Evolutionary conservation across 2,888 invertebrate species (phyloP).

Genomic region (Clistopyga incitator): DNA sequence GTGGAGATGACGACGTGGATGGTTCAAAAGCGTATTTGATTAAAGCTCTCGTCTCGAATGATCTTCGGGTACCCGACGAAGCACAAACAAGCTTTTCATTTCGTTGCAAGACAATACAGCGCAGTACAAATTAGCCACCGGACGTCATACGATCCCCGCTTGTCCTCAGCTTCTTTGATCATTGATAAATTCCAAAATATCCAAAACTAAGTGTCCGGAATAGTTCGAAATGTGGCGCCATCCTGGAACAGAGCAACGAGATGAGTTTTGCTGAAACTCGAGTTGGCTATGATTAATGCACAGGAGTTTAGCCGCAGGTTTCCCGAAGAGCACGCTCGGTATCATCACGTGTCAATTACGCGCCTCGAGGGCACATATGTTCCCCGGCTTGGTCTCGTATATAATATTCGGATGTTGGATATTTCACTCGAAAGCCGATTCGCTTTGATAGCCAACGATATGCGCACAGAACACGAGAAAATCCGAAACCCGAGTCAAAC

Average conservation of each 20-base stretch:
- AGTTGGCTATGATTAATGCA: slow-evolving; percentile 12
- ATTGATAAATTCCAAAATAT: background rate
- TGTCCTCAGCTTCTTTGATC: background rate
- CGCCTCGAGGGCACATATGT: background rate
- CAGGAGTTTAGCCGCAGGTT: background rate
- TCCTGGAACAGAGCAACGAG: background rate
- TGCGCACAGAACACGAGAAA: background rate
- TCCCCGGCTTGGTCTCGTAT: background rate
- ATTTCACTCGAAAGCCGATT: slow-evolving; percentile 9
- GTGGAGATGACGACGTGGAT: background rate
- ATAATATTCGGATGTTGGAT: background rate
- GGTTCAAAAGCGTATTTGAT: background rate
- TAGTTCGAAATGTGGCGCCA: background rate
- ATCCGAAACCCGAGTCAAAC: background rate
- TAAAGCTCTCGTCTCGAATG: background rate
- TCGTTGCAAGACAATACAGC: background rate
- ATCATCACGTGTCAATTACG: slow-evolving; percentile 34
- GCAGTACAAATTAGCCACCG: slow-evolving; percentile 24
- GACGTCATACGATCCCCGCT: background rate
- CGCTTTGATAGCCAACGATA: slow-evolving; percentile 4
- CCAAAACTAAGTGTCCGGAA: background rate
- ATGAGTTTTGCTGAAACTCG: slow-evolving; percentile 18
- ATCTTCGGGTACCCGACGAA: background rate
- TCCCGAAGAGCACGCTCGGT: slow-evolving; percentile 5
- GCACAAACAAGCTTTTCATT: background rate